Evolutionary conservation across 2,888 invertebrate species (phyloP).

Genomic region (Ormia ochracea): DNA sequence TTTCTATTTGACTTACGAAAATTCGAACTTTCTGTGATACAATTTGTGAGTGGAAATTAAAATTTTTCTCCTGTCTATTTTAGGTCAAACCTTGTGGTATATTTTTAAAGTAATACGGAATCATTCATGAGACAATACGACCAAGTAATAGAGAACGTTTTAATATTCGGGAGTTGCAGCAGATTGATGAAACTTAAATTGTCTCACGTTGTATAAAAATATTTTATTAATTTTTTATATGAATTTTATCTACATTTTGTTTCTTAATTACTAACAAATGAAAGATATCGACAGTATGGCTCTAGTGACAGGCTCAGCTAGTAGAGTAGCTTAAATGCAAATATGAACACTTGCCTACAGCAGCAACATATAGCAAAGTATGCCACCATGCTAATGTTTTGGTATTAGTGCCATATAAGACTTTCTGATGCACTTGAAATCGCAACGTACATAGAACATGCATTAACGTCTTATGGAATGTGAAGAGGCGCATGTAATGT

Average conservation of each 20-base stretch:
- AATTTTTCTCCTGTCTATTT: too few species aligned
- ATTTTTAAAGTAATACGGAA: too few species aligned
- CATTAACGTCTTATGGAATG: not conserved
- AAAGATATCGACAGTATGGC: not conserved
- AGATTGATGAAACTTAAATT: not conserved
- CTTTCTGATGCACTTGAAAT: slow-evolving; percentile 52
- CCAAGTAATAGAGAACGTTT: too few species aligned
- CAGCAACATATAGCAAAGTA: not conserved
- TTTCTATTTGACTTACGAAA: too few species aligned
- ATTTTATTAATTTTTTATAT: not conserved
- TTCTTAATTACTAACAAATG: slow-evolving; percentile 13
- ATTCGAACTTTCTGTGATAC: too few species aligned
- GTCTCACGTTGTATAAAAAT: not conserved
- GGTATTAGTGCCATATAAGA: slow-evolving; percentile 27
- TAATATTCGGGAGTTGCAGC: too few species aligned
- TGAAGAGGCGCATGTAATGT: slow-evolving; percentile 6
- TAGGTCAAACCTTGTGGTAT: too few species aligned
- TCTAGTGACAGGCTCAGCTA: too few species aligned
- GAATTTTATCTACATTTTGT: not conserved
- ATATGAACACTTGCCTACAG: not conserved
- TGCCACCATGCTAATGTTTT: not conserved
- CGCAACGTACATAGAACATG: not conserved
- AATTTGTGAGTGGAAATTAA: too few species aligned
- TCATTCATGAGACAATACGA: too few species aligned
- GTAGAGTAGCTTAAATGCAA: not conserved